A percentile compares a stretch with the other conserved stretches of the same genome.
Conservation (phyloP, 92 coral and sea anemone species). For the Parazoanthus atlanticus region DNA sequence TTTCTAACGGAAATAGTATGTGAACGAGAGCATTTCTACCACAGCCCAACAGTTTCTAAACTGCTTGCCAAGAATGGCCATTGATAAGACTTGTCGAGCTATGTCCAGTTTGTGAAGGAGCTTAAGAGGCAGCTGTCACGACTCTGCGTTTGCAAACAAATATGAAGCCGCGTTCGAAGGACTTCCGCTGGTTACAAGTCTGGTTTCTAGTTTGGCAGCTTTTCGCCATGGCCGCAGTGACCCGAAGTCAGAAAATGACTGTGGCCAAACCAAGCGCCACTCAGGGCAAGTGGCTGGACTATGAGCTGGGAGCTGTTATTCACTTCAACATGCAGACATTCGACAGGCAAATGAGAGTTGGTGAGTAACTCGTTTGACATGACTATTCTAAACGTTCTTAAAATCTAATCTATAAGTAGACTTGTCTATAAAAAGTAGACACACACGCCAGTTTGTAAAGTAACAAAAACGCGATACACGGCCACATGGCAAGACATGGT, state of each 20-base stretch:
- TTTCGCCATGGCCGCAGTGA: background rate
- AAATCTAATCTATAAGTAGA: background rate
- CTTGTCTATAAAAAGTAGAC: background rate
- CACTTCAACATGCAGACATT: slow-evolving; percentile 93
- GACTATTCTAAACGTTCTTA: background rate
- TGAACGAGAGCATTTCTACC: background rate
- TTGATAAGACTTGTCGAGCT: background rate
- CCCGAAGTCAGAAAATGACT: background rate
- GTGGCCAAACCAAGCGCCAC: slow-evolving; percentile 74
- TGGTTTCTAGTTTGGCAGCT: background rate
- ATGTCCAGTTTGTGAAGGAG: background rate
- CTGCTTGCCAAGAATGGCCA: background rate
- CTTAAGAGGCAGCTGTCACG: background rate
- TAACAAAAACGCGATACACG: background rate
- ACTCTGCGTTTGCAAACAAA: background rate
- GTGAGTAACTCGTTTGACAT: slow-evolving; percentile 52
- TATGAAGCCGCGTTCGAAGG: background rate
- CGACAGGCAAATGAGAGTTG: slow-evolving; percentile 67
- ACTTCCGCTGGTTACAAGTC: background rate
- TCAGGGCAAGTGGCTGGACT: slow-evolving; percentile 85
- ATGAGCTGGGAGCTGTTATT: slow-evolving; percentile 82
- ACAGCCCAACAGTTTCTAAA: no score
- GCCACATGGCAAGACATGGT: background rate
- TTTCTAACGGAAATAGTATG: background rate
- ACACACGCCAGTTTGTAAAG: background rate